phyloP scores from a whole-genome alignment of 2,888 invertebrate genomes.

The Ophion costatus region DNA sequence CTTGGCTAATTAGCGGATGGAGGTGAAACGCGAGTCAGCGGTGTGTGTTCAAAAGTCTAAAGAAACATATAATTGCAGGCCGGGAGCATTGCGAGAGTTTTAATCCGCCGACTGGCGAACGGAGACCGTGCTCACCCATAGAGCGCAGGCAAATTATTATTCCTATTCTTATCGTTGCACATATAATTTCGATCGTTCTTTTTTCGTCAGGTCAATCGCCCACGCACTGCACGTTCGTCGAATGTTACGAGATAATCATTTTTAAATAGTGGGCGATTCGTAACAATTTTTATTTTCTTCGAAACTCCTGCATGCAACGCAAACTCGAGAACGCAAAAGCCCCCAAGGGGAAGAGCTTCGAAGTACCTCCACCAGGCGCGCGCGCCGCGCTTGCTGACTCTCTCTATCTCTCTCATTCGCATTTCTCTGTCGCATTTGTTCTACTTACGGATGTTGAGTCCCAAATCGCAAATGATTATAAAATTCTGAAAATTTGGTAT shows the following conservation, averaged over 20 bases:
- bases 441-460: too few species aligned
- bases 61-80: constrained; percentile 1
- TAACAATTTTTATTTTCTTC: constrained; percentile 18
- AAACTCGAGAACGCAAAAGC: too few species aligned
- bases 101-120: neutral
- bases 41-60: neutral
- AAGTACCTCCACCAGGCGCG: too few species aligned
- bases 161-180: neutral
- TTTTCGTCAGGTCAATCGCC: neutral
- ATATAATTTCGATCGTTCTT: neutral
- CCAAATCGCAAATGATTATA: too few species aligned
- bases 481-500: too few species aligned
- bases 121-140: neutral
- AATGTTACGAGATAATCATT: constrained; percentile 5
- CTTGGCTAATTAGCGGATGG: constrained; percentile 22
- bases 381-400: too few species aligned
- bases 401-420: too few species aligned
- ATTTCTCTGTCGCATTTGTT: too few species aligned
- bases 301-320: too few species aligned
- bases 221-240: constrained; percentile 26
- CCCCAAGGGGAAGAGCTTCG: too few species aligned
- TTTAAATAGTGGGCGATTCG: constrained; percentile 32
- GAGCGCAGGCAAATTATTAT: neutral
- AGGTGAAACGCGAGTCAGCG: constrained; percentile 29
- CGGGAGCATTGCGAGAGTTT: constrained; percentile 1